A percentile compares a stretch with the other conserved stretches of the same genome.
phyloP scores from a whole-genome alignment of 2,888 invertebrate species.

The Stegophylla sp. region DNA sequence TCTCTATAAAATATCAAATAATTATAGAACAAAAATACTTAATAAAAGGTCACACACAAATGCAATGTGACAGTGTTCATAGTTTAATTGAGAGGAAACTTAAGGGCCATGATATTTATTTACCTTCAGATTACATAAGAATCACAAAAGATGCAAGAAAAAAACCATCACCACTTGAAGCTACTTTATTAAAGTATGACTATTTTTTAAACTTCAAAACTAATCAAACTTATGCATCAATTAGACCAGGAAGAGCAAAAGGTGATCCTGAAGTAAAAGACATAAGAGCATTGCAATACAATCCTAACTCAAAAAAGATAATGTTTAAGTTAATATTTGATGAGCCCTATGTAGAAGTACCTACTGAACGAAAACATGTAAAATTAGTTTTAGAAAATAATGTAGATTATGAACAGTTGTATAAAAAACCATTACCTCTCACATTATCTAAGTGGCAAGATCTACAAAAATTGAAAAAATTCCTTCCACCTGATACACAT shows the following conservation, averaged over 20 bases:
- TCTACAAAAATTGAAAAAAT: background rate
- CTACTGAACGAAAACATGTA: background rate
- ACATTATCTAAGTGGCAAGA: background rate
- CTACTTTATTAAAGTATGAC: slow-evolving; percentile 4
- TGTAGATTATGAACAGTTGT: background rate
- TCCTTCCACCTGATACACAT: no score
- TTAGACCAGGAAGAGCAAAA: slow-evolving; percentile 7
- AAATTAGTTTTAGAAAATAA: background rate
- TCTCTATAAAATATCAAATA: slow-evolving; percentile 14
- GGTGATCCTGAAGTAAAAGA: slow-evolving; percentile 17
- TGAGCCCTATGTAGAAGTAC: slow-evolving; percentile 20
- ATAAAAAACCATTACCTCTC: slow-evolving; percentile 2
- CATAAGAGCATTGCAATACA: slow-evolving; percentile 4
- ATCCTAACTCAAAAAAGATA: background rate
- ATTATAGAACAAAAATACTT: slow-evolving; percentile 25
- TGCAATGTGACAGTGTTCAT: slow-evolving; percentile 42
- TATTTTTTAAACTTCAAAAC: slow-evolving; percentile 11
- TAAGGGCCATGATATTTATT: background rate
- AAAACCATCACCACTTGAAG: background rate
- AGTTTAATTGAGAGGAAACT: slow-evolving; percentile 37
- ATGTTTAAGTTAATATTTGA: slow-evolving; percentile 6
- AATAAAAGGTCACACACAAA: slow-evolving; percentile 31
- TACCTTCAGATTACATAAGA: slow-evolving; percentile 18
- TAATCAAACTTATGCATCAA: background rate
- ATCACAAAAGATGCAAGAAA: slow-evolving; percentile 9